Evolutionary conservation across 1,140 invertebrate genomes (phyloP).

Genomic region (Cotesia glomerata): DNA sequence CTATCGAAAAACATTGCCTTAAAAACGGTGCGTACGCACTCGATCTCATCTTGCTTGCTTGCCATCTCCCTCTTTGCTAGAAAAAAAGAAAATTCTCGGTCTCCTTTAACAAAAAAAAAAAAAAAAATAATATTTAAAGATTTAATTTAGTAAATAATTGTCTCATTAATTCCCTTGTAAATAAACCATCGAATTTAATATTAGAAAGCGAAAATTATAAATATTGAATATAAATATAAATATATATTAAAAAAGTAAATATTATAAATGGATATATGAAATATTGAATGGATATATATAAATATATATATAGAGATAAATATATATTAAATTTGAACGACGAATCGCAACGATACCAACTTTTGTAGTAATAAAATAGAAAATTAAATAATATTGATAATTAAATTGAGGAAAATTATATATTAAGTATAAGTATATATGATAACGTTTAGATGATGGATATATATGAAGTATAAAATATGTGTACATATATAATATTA

Average conservation of each 20-base stretch:
- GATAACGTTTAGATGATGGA: constrained; percentile 41
- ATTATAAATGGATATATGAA: constrained; percentile 27
- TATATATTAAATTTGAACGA: constrained; percentile 27
- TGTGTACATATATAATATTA: constrained; percentile 38
- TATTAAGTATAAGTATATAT: constrained; percentile 37
- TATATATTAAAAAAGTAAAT: constrained; percentile 40
- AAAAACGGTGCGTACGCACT: constrained; percentile 36
- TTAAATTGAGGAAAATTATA: constrained; percentile 3
- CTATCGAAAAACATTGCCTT: constrained; percentile 58
- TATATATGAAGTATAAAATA: no score
- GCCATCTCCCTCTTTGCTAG: constrained; percentile 5
- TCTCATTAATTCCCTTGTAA: constrained; percentile 13
- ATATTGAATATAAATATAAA: neutral
- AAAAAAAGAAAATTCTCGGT: neutral
- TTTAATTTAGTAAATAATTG: no score
- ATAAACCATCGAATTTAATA: constrained; percentile 28
- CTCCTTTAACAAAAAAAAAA: neutral
- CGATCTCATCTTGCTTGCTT: neutral
- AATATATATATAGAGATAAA: constrained; percentile 40
- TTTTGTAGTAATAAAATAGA: constrained; percentile 7
- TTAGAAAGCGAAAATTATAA: constrained; percentile 13
- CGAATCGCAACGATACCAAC: constrained; percentile 20
- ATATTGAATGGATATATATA: neutral
- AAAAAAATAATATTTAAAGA: no score
- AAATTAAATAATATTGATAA: constrained; percentile 17